Evolutionary conservation across 2,888 invertebrate species (phyloP).

Genomic region (Pandemis corylana): DNA sequence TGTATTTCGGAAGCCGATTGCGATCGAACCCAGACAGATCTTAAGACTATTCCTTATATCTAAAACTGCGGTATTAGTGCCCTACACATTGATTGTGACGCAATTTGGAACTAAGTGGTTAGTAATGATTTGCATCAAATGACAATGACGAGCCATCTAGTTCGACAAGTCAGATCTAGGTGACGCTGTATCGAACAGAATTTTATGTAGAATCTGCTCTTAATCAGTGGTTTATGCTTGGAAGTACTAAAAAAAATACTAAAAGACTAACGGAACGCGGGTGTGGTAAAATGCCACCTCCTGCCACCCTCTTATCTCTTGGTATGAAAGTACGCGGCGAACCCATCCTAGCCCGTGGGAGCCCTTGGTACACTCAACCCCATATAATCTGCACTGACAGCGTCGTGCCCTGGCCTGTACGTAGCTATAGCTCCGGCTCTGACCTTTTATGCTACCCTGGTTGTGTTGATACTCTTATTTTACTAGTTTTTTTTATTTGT

Average conservation of each 20-base stretch:
- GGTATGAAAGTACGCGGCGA: conserved; percentile 50
- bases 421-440: conserved; percentile 50
- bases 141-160: too few relatives aligned
- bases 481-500: background rate
- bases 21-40: too few relatives aligned
- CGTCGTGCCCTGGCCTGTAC: conserved; percentile 42
- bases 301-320: conserved; percentile 48
- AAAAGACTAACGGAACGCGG: background rate
- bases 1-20: too few relatives aligned
- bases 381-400: conserved; percentile 53
- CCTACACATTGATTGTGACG: too few relatives aligned
- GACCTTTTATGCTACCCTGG: conserved; percentile 53
- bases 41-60: too few relatives aligned
- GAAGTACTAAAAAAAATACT: background rate
- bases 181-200: background rate
- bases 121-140: too few relatives aligned
- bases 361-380: conserved; percentile 65
- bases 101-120: too few relatives aligned
- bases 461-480: conserved; percentile 41
- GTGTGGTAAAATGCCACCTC: conserved; percentile 17
- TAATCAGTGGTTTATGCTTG: background rate
- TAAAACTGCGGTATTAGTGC: too few relatives aligned
- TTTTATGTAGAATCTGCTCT: background rate
- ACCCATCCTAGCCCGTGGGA: conserved; percentile 63
- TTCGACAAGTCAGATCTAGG: too few relatives aligned